Base-by-base conservation (phyloP, 2,797 vertebrate genomes). In the Mionectes olivaceus region DNA sequence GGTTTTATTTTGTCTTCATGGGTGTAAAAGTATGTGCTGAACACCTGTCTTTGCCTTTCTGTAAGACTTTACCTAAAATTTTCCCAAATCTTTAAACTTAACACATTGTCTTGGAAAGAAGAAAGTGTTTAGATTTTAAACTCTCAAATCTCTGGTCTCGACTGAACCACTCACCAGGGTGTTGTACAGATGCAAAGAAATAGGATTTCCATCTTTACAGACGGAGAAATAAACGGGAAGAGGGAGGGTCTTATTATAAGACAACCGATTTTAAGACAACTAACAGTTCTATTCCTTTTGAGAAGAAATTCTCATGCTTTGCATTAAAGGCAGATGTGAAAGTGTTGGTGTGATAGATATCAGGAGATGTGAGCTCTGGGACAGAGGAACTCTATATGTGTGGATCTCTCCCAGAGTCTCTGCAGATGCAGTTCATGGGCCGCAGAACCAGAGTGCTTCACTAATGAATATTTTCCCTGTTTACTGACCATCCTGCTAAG, bases 261-360 rank as follows among this genome's bases (percentile, higher is more conserved):
- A 73, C 5, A 25, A 83, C n/a, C 81, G 25, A 75, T 92, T 92
- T 89, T 78, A 52, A 79, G 74, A 19, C 23, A 83, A 16, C 53
- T 50, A 47, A 33, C 33, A 73, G 7, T 44, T 91, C 22, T 57
- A 0, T 44, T 84, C n/a, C 16, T 63, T 94, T 64, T 23, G 37
- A 61, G 79, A 55, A 73, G 57, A 60, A 80, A 68, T 64, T 69
- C 19, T 76, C 18, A 5, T 47, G 57, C 89, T 83, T 61, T 27
- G 44, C 39, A 32, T 61, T 83, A 53, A 67, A n/a, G 22, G 32
- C 47, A 46, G 37, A 37, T 81, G 41, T 37, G 57, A 61, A 39
- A 33, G 55, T 75, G 68, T 47, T 52, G 50, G 49, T 1, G 2
- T 59, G 69, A 44, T 8, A 52, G 52, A 6, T 60, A 39, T 6